A percentile compares a stretch with the other conserved stretches of the same genome.
phyloP scores from a whole-genome alignment of 2,797 vertebrate species.

The Eulemur albifrons region DNA sequence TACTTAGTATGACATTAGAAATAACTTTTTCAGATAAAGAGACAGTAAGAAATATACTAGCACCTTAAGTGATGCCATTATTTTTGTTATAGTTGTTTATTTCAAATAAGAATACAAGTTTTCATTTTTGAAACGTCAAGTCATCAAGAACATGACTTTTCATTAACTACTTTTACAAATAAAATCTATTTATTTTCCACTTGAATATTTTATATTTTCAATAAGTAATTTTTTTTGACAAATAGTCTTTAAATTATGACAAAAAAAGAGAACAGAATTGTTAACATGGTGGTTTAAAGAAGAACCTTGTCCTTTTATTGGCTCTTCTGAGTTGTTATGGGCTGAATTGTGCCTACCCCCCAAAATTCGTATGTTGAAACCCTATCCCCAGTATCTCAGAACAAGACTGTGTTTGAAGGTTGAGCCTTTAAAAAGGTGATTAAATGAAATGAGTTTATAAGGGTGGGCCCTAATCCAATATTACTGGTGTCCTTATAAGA shows the following conservation, averaged over 20 bases:
- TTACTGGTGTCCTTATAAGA: not conserved
- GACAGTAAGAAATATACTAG: conserved; percentile 3
- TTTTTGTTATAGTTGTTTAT: not conserved
- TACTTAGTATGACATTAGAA: conserved; percentile 1
- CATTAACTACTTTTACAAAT: not conserved
- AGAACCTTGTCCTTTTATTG: not conserved
- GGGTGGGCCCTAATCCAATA: not conserved
- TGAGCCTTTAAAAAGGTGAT: not conserved
- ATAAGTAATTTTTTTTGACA: not conserved
- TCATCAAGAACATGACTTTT: not conserved
- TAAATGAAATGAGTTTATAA: not conserved
- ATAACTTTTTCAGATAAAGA: not conserved
- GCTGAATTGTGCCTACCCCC: not conserved
- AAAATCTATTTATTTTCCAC: not conserved
- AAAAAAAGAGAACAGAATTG: not conserved
- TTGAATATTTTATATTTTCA: not conserved
- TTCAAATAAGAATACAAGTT: not conserved
- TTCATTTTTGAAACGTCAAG: not conserved
- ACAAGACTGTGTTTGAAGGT: not conserved
- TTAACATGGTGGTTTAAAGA: not conserved
- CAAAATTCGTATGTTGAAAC: not conserved
- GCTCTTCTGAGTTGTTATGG: not conserved
- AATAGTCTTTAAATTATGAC: not conserved
- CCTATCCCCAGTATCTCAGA: not conserved
- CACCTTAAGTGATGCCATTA: not conserved